These are phyloP conservation scores for Venusia cambrica DNA, from an alignment of 2,888 invertebrate genomes.

Conservation along the genomic window DNA sequence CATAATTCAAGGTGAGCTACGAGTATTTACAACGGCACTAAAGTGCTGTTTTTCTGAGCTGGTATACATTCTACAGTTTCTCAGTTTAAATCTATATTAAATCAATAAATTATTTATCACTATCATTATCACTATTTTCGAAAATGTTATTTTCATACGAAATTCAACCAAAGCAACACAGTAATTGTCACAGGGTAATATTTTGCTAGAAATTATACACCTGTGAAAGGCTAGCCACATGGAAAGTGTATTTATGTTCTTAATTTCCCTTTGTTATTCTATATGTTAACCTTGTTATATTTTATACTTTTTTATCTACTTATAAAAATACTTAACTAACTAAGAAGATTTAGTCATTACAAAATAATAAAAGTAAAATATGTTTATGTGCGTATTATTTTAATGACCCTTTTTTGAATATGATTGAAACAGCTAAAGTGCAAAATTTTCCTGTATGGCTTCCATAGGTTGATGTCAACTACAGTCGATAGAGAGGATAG, in stretches of 20 bases:
- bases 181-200: conserved; percentile 57
- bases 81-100: no score
- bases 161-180: conserved; percentile 33
- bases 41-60: no score
- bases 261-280: conserved; percentile 10
- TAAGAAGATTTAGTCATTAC: conserved; percentile 31
- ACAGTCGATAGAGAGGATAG: no score
- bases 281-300: conserved; percentile 4
- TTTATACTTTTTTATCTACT: conserved; percentile 1
- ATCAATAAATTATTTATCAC: no score
- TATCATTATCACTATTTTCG: no score
- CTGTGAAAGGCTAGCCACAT: conserved; percentile 52
- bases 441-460: no score
- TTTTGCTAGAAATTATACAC: conserved; percentile 62
- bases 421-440: background rate
- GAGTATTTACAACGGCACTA: no score
- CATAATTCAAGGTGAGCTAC: no score
- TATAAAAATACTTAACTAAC: conserved; percentile 1
- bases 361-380: conserved; percentile 23
- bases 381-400: background rate
- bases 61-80: no score
- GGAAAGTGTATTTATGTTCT: conserved; percentile 30
- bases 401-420: background rate
- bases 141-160: conserved; percentile 33
- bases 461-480: no score